Evolutionary conservation across 2,113 vertebrate genomes (phyloP).

Genomic region (Macroglossus sobrinus): DNA sequence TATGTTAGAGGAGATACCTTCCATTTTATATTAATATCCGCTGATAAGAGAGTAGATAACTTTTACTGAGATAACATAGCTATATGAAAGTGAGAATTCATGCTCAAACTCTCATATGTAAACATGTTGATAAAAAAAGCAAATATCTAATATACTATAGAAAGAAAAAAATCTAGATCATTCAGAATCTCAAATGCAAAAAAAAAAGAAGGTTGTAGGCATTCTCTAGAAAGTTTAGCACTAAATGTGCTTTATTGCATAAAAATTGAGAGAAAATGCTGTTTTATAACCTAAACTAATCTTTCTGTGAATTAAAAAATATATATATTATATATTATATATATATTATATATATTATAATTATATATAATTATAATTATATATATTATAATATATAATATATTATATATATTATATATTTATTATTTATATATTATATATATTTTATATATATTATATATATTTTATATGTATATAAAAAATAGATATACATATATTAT

Average conservation of each 20-base stretch:
- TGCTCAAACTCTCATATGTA: background rate
- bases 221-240: background rate
- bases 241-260: background rate
- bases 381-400: no score
- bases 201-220: background rate
- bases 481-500: no score
- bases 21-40: background rate
- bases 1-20: background rate
- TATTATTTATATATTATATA: no score
- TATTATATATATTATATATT: no score
- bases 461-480: no score
- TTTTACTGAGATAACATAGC: background rate
- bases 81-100: slow-evolving; percentile 28
- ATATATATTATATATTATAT: no score
- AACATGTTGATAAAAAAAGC: background rate
- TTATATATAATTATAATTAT: no score
- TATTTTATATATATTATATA: no score
- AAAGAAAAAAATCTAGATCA: background rate
- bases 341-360: no score
- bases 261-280: background rate
- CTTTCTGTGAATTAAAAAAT: background rate
- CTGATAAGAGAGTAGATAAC: background rate
- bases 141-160: background rate
- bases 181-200: background rate
- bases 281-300: background rate